Evolutionary conservation across 1,140 invertebrate genomes (phyloP), one percentile per base, ranked within the genome.

Genomic region (Trissolcus basalis): DNA sequence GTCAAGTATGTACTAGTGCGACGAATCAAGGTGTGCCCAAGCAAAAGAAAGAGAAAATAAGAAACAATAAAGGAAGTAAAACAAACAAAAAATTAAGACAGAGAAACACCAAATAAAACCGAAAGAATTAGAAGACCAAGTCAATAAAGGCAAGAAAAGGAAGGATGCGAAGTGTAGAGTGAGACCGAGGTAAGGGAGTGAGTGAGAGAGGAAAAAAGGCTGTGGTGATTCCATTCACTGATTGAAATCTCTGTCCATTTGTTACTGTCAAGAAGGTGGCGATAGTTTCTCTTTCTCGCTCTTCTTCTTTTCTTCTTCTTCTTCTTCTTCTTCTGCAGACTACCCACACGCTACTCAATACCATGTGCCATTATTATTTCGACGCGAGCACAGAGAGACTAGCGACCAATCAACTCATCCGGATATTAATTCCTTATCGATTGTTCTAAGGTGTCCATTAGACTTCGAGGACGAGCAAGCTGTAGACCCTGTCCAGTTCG

Each of bases 241-340:
- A 91, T 91, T 88, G 86, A 86, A 89, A 90, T 90, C 90, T 89
- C 80, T 82, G 81, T 89, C 89, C 90, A 91, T 91, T 91, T 91
- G 90, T 91, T 90, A 91, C 89, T 90, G 90, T 91, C 90, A 89
- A 79, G 83, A 82, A 90, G 89, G 89, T 90, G 89, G 89, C 89
- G 89, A 90, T 90, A 90, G 84, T 82, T 84, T 84, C 80, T 80
- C 79, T 83, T 78, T 82, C 78, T 81, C 80, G 78, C 75, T 80
- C 67, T 80, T 77, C 19, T 27, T 27, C 2, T 27, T 1, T 27
- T 27, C 19, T 78, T 82, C 78, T 78, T 82, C 78, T 73, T 80
- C 67, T 80, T 77, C 71, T 47, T 80, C 78, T 72, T 55, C 76
- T 59, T 78, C 69, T 48, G 77, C 68, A 76, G 69, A 76, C 79